Conservation (phyloP, 2,113 vertebrate genomes). For the Pyrgilauda ruficollis region DNA sequence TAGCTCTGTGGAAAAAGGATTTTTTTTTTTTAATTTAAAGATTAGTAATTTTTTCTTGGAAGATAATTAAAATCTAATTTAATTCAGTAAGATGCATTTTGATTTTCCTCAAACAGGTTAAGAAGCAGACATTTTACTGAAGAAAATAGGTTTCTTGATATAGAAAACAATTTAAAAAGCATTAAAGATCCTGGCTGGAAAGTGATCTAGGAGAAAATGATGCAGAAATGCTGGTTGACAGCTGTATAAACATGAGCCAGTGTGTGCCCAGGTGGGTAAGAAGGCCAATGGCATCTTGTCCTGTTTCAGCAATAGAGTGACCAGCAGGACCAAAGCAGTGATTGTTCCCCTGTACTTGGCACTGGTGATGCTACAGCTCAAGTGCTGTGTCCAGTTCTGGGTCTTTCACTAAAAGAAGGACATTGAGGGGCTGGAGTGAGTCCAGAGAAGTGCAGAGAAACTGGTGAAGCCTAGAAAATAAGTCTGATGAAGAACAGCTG, state of each 20-base stretch:
- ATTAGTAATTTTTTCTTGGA: neutral
- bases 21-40: neutral
- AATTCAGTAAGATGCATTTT: neutral
- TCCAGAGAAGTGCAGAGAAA: neutral
- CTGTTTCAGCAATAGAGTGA: neutral
- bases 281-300: accelerated
- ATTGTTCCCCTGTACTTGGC: accelerated
- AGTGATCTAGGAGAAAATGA: neutral
- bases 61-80: neutral
- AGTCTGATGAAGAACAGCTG: neutral
- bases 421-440: accelerated
- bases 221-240: neutral
- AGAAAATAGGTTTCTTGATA: neutral
- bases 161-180: neutral
- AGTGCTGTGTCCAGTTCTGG: neutral
- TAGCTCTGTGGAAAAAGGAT: neutral
- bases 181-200: neutral
- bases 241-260: neutral
- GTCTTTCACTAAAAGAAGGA: neutral
- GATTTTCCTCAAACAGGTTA: neutral
- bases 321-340: neutral
- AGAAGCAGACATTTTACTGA: neutral
- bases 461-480: neutral
- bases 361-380: accelerated
- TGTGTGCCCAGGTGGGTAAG: neutral